Conservation (phyloP, 2,113 vertebrate species). For the Corythoichthys intestinalis region DNA sequence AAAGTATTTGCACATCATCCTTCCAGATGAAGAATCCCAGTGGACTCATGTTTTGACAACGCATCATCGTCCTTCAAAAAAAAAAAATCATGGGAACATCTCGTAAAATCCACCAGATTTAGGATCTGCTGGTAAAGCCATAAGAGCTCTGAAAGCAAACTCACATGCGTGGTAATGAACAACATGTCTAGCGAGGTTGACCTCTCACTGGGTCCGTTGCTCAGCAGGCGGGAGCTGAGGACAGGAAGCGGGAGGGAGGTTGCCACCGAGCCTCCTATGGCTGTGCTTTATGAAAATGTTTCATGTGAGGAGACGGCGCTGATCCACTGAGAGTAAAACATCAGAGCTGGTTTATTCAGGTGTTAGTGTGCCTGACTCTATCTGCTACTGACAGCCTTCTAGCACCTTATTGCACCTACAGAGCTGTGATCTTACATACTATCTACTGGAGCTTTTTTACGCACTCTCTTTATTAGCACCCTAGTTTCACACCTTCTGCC, state of each 20-base stretch:
- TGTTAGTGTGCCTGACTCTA: slow-evolving; percentile 39
- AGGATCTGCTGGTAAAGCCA: not conserved
- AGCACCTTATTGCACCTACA: slow-evolving; percentile 30
- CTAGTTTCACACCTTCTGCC: slow-evolving; percentile 26
- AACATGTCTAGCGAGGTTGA: slow-evolving; percentile 31
- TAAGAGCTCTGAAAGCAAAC: slow-evolving; percentile 27
- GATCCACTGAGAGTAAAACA: slow-evolving; percentile 40
- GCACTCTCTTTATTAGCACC: slow-evolving; percentile 40
- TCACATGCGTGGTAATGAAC: slow-evolving; percentile 42
- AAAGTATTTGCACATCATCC: slow-evolving; percentile 24
- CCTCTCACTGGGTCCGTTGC: slow-evolving; percentile 16
- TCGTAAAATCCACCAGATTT: slow-evolving; percentile 31
- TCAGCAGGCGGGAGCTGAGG: slow-evolving; percentile 28
- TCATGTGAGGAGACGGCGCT: slow-evolving; percentile 34
- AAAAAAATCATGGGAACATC: slow-evolving; percentile 34
- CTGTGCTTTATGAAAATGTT: slow-evolving; percentile 29
- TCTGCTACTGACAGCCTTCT: slow-evolving; percentile 47
- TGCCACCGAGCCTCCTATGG: slow-evolving; percentile 38
- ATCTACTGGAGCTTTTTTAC: slow-evolving; percentile 31
- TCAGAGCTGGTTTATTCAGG: slow-evolving; percentile 39
- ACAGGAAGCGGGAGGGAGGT: slow-evolving; percentile 36
- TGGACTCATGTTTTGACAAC: slow-evolving; percentile 35
- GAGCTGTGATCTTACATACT: slow-evolving; percentile 33
- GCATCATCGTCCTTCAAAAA: slow-evolving; percentile 20
- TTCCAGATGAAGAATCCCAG: slow-evolving; percentile 28